phyloP scores from a whole-genome alignment of 2,797 vertebrate genomes.

The Agapornis canus region DNA sequence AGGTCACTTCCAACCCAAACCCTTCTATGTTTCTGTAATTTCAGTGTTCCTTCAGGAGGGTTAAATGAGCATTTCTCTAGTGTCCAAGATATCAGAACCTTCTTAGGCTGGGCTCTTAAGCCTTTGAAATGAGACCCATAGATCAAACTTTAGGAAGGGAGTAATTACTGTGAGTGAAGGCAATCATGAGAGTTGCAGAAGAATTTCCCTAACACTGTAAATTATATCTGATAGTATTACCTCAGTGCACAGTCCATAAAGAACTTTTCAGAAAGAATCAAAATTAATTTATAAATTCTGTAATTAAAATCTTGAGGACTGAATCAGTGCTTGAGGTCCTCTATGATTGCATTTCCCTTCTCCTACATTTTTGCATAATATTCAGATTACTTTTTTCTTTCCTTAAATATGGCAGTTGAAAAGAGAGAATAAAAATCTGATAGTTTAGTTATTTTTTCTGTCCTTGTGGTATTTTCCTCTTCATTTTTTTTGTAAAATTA shows the following conservation, averaged over 20 bases:
- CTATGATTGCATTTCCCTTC: conserved; percentile 41
- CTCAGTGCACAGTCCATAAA: conserved; percentile 28
- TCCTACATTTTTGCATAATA: conserved; percentile 30
- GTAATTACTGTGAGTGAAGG: conserved; percentile 55
- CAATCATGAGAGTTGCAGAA: conserved; percentile 31
- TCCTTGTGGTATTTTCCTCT: background rate
- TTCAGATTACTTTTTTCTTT: conserved; percentile 48
- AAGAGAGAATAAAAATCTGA: conserved; percentile 24
- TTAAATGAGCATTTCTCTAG: background rate
- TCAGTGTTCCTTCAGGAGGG: background rate
- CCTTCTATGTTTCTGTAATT: background rate
- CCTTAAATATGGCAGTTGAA: conserved; percentile 45
- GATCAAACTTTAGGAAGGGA: conserved; percentile 45
- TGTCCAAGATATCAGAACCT: background rate
- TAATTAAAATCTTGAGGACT: conserved; percentile 71
- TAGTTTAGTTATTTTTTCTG: conserved; percentile 36
- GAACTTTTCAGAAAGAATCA: conserved; percentile 47
- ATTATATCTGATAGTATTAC: conserved; percentile 62
- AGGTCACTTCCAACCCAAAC: background rate
- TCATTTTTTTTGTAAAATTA: background rate
- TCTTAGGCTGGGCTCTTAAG: background rate
- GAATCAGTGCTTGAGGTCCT: conserved; percentile 60
- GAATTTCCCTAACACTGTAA: conserved; percentile 39
- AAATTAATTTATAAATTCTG: conserved; percentile 67
- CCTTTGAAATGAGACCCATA: conserved; percentile 33